These are phyloP conservation scores for Callinectes sapidus DNA, from an alignment of 2,888 invertebrate species.

Conservation along the genomic window DNA sequence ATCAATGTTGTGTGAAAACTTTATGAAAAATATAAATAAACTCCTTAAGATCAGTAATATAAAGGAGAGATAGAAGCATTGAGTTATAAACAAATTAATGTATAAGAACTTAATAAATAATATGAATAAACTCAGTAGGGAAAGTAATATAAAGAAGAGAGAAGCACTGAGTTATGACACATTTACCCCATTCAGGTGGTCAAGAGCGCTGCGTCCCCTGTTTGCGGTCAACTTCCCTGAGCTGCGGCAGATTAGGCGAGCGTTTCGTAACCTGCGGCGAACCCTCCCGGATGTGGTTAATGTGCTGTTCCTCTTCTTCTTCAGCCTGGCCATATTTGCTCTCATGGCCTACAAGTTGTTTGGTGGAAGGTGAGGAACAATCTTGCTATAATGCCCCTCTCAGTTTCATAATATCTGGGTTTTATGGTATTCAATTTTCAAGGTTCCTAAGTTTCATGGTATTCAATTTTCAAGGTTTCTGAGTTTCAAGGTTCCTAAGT, in stretches of 20 bases:
- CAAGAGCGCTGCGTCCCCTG: slow-evolving; percentile 76
- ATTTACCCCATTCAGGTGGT: slow-evolving; percentile 74
- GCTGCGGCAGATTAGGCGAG: slow-evolving; percentile 76
- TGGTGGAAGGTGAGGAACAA: slow-evolving; percentile 75
- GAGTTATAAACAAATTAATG: neutral
- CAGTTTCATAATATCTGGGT: too few species aligned
- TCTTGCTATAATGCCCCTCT: neutral
- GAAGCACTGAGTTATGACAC: neutral
- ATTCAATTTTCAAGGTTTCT: too few species aligned
- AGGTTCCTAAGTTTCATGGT: too few species aligned
- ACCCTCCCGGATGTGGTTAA: slow-evolving; percentile 77
- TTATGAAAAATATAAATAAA: too few species aligned
- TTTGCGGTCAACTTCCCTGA: slow-evolving; percentile 76
- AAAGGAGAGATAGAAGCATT: too few species aligned
- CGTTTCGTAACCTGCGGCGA: slow-evolving; percentile 77
- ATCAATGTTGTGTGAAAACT: too few species aligned
- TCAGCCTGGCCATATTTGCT: slow-evolving; percentile 77
- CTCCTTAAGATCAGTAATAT: too few species aligned
- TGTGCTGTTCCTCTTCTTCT: slow-evolving; percentile 76
- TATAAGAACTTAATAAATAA: neutral
- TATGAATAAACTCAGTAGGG: neutral
- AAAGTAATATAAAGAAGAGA: neutral
- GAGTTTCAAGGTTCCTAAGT: too few species aligned
- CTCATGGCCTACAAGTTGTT: slow-evolving; percentile 77
- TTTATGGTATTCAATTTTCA: too few species aligned